A percentile compares a stretch with the other conserved stretches of the same genome.
These are phyloP conservation scores for Anolis sagrei DNA, from an alignment of 2,113 vertebrate species.

Conservation along the genomic window DNA sequence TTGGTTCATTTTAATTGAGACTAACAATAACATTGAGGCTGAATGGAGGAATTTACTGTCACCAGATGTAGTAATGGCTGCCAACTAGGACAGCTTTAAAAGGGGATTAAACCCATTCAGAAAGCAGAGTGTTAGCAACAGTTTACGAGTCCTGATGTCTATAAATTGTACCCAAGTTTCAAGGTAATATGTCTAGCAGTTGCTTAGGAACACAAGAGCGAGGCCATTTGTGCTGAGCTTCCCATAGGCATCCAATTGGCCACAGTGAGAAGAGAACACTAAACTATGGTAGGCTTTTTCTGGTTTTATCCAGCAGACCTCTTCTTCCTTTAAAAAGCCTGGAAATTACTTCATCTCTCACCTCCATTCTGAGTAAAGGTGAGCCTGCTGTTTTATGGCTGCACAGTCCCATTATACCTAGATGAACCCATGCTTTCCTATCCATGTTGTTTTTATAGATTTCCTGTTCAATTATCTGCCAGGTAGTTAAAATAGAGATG, in stretches of 20 bases:
- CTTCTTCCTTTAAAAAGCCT: neutral
- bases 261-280: neutral
- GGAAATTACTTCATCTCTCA: too few species aligned
- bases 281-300: neutral
- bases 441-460: neutral
- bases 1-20: too few species aligned
- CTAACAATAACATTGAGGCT: too few species aligned
- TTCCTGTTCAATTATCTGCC: slow-evolving; percentile 10
- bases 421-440: neutral
- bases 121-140: neutral
- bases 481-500: slow-evolving; percentile 44
- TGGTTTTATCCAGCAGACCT: neutral
- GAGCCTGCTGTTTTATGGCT: neutral
- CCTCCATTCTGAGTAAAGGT: neutral
- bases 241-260: neutral
- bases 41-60: too few species aligned
- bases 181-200: neutral
- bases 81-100: neutral
- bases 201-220: neutral
- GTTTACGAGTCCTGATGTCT: neutral
- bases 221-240: neutral
- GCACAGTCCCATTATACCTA: neutral
- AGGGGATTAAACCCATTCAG: too few species aligned
- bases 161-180: neutral
- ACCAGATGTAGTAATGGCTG: neutral